phyloP scores from a whole-genome alignment of 1,140 invertebrate genomes.

The Lordiphosa clarofinis region DNA sequence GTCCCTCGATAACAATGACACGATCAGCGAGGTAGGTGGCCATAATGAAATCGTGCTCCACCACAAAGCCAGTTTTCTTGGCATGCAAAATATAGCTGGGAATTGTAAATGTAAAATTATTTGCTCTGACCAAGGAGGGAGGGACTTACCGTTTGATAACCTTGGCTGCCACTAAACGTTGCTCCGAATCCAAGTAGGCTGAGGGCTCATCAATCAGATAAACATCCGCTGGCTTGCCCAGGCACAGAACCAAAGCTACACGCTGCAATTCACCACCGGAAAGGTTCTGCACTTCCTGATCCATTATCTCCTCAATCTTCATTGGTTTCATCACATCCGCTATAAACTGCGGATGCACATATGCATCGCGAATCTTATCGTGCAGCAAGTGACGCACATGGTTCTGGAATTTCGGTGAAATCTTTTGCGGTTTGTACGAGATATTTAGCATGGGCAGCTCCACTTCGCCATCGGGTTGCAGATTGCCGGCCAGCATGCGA shows the following conservation, averaged over 20 bases:
- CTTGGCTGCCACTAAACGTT: slow-evolving; percentile 99
- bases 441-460: slow-evolving; percentile 96
- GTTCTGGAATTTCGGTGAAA: slow-evolving; percentile 98
- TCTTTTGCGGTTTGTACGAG: slow-evolving; percentile 99
- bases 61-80: slow-evolving; percentile 99
- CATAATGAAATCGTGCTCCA: slow-evolving; percentile 99
- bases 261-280: slow-evolving; percentile 99
- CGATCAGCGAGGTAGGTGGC: slow-evolving; percentile 99
- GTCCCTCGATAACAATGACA: slow-evolving; percentile 99
- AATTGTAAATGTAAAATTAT: slow-evolving; percentile 11
- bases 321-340: slow-evolving; percentile 99
- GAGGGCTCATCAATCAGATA: slow-evolving; percentile 99
- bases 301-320: slow-evolving; percentile 98
- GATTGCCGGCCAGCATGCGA: slow-evolving; percentile 97
- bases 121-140: slow-evolving; percentile 3
- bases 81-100: slow-evolving; percentile 98
- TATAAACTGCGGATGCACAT: slow-evolving; percentile 97
- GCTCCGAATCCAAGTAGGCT: slow-evolving; percentile 99
- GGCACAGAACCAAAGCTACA: slow-evolving; percentile 96
- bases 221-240: slow-evolving; percentile 99
- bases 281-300: slow-evolving; percentile 99
- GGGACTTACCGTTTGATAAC: slow-evolving; percentile 94
- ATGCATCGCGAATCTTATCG: slow-evolving; percentile 98
- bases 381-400: slow-evolving; percentile 94
- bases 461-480: slow-evolving; percentile 91